phyloP scores from a whole-genome alignment of 2,888 invertebrate genomes.

The Alcis repandata region DNA sequence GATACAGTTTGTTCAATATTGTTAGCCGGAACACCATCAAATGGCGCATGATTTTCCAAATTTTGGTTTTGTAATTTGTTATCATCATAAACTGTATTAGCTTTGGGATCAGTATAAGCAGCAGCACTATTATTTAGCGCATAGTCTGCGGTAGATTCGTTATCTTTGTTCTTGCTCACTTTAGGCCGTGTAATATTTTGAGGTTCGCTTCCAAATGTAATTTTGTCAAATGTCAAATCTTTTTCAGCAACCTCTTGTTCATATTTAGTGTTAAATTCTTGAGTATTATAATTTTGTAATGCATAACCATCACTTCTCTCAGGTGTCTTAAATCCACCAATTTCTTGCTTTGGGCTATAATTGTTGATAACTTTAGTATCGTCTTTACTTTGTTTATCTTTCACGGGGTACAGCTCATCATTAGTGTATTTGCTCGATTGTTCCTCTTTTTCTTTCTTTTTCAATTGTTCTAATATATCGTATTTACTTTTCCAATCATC shows the following conservation, averaged over 20 bases:
- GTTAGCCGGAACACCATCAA: constrained; percentile 1
- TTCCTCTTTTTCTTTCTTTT: constrained; percentile 60
- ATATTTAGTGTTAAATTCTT: constrained; percentile 38
- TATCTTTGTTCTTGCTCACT: constrained; percentile 23
- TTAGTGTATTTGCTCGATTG: constrained; percentile 23
- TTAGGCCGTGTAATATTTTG: constrained; percentile 30
- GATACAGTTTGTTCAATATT: constrained; percentile 14
- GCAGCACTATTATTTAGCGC: neutral
- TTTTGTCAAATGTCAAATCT: constrained; percentile 44
- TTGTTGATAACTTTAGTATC: neutral
- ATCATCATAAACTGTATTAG: constrained; percentile 19
- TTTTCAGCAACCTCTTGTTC: constrained; percentile 56
- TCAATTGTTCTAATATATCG: constrained; percentile 73
- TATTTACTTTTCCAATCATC: constrained; percentile 80
- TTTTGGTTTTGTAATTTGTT: constrained; percentile 19
- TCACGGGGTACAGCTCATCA: constrained; percentile 28
- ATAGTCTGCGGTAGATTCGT: constrained; percentile 26
- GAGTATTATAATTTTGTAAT: constrained; percentile 24
- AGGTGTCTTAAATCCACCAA: neutral
- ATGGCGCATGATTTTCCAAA: constrained; percentile 16
- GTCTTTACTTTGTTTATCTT: constrained; percentile 21
- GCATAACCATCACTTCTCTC: constrained; percentile 9
- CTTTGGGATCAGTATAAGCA: constrained; percentile 21
- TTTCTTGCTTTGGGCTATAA: neutral
- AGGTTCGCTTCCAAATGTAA: constrained; percentile 28